Evolutionary conservation across 2,797 vertebrate genomes (phyloP).

Genomic region (Remorina albescens): DNA sequence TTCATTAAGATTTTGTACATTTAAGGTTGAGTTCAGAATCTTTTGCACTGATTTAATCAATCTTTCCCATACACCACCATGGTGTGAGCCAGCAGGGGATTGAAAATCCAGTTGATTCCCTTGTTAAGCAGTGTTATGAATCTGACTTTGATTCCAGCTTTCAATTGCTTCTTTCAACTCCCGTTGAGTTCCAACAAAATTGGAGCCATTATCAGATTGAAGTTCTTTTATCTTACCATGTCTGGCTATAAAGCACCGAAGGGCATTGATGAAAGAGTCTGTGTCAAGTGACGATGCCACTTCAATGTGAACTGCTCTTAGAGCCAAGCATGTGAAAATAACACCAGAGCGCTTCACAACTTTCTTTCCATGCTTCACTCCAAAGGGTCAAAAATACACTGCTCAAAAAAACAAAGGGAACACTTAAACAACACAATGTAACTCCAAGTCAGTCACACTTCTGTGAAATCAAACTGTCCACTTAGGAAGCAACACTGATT

Average conservation of each 20-base stretch:
- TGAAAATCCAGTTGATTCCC: no score
- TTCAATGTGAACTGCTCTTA: neutral
- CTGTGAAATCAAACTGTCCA: no score
- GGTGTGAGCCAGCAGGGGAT: neutral
- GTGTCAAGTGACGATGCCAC: neutral
- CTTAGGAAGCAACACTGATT: no score
- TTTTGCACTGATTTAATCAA: slow-evolving; percentile 3
- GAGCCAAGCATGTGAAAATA: slow-evolving; percentile 3
- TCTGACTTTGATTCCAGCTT: no score
- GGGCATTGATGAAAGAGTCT: slow-evolving; percentile 12
- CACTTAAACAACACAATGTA: no score
- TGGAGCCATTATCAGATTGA: slow-evolving; percentile 33
- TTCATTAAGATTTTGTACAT: slow-evolving; percentile 8
- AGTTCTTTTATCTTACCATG: no score
- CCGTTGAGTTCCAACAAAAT: slow-evolving; percentile 6
- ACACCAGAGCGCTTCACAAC: neutral
- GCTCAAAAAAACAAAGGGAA: no score
- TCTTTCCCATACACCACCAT: slow-evolving; percentile 14
- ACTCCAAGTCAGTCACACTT: no score
- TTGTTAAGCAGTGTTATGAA: no score
- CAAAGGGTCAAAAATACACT: slow-evolving; percentile 29
- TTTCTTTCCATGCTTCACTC: neutral
- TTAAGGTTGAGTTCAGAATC: slow-evolving; percentile 3
- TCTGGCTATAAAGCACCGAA: neutral
- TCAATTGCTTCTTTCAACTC: slow-evolving; percentile 19